Evolutionary conservation across 2,113 vertebrate genomes (phyloP).

Genomic region (Phalacrocorax pelagicus): DNA sequence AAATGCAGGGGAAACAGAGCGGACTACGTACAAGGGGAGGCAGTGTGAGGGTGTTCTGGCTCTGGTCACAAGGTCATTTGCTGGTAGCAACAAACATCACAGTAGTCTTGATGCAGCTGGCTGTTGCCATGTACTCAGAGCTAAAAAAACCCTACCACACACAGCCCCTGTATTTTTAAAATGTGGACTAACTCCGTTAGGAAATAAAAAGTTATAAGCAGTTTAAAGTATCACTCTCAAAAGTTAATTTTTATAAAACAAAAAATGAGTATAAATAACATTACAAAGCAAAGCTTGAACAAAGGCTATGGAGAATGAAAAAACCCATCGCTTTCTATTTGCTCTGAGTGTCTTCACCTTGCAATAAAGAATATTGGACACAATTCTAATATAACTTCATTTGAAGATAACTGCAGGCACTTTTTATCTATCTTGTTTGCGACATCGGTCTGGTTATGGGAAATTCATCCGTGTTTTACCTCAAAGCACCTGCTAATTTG

Average conservation of each 20-base stretch:
- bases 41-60: fast-evolving
- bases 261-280: constrained; percentile 4
- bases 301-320: neutral
- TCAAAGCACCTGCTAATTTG: constrained; percentile 63
- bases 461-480: constrained; percentile 63
- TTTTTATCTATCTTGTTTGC: constrained; percentile 37
- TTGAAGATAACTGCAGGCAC: constrained; percentile 62
- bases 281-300: neutral
- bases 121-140: neutral
- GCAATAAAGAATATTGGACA: constrained; percentile 62
- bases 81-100: neutral
- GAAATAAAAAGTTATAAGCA: neutral
- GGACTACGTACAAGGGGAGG: neutral
- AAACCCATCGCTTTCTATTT: constrained; percentile 37
- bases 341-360: constrained; percentile 38
- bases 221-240: neutral
- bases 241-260: neutral
- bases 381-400: constrained; percentile 72
- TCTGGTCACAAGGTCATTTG: neutral
- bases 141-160: neutral
- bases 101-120: neutral
- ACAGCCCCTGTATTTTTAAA: neutral
- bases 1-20: neutral
- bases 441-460: constrained; percentile 33
- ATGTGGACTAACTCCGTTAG: neutral